Base-by-base conservation (phyloP, 2,797 vertebrate genomes). In the Macroramphosus scolopax region DNA sequence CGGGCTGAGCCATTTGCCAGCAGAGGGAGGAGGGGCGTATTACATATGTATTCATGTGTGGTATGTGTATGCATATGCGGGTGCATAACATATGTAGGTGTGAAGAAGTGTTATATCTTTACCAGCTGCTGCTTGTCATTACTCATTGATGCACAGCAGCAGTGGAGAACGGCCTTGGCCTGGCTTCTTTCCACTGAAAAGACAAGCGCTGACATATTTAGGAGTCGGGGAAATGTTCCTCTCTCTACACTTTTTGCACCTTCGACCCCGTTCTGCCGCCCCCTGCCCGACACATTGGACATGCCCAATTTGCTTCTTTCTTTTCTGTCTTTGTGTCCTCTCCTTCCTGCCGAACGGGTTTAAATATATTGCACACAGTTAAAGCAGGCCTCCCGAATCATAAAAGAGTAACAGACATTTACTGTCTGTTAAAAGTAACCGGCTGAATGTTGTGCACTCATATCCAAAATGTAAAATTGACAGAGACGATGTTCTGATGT, bases 1-100 rank as follows among this genome's bases (percentile, higher is more conserved):
- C 70, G 40, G 80, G 77, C 74, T 78, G 72, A 79, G 78, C 82
- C 82, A 82, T 84, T 89, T 87, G 83, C 82, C 75, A 69, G 53
- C 31, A 24, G 24, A 33, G 33, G 47, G 51, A 11, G 63, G 16
- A 18, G n/a, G 22, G 24, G 37, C 2, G 30, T 60, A 46, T 63
- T 51, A 48, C 16, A 8, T 57, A 52, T 34, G 36, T 52, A 25
- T 69, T 62, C 36, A 51, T 58, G 72, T 51, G 41, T 49, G 60
- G 43, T 61, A 41, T 45, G 46, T 55, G 37, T 41, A 40, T 69
- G 51, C 57, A 56, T 68, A 37, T 64, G 71, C 9, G 24, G 16
- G 35, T 59, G 60, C 46, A 42, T 44, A 72, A 74, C 69, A 77
- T 68, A 43, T 75, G 77, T 78, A 86, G 78, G 86, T 86, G 86